Percentiles rank a stretch among this genome's conserved stretches.
These are phyloP conservation scores for Luidia sarsii DNA, from an alignment of 53 echinoderm and acorn worm genomes.

Conservation along the genomic window DNA sequence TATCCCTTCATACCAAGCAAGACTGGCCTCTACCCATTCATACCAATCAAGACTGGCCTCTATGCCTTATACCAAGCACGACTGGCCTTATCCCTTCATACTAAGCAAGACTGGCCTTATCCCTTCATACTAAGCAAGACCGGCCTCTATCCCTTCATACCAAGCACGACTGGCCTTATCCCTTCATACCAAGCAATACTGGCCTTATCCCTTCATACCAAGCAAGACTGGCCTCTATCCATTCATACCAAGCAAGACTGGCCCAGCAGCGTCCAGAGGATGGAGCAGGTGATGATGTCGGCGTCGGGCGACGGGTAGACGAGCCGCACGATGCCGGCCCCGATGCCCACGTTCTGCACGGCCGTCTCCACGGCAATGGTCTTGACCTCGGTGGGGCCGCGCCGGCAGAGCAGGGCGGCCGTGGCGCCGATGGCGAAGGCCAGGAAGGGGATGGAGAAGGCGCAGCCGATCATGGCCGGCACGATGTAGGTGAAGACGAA, in stretches of 20 bases:
- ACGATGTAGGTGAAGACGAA: conserved; percentile 71
- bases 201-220: too few species aligned
- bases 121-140: too few species aligned
- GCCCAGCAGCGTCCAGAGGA: conserved; percentile 57
- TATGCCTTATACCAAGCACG: too few species aligned
- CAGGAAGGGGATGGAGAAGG: conserved; percentile 59
- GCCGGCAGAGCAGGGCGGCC: conserved; percentile 36
- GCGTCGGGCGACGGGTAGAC: conserved; percentile 67
- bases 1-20: too few species aligned
- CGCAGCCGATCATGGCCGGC: conserved; percentile 59
- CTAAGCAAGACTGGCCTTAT: too few species aligned
- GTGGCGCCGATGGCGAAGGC: conserved; percentile 56
- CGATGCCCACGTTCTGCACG: conserved; percentile 65
- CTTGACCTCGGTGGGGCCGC: conserved; percentile 44
- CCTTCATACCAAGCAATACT: too few species aligned
- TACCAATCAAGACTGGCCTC: too few species aligned
- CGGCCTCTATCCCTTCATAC: too few species aligned
- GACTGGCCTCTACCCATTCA: too few species aligned
- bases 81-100: too few species aligned
- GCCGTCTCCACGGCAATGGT: conserved; percentile 70
- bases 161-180: too few species aligned
- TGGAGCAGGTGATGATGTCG: conserved; percentile 59
- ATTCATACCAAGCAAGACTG: conserved; percentile 69
- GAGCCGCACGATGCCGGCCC: conserved; percentile 51
- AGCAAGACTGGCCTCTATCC: too few species aligned